Conservation (phyloP, 2,113 vertebrate species). For the Python bivittatus region DNA sequence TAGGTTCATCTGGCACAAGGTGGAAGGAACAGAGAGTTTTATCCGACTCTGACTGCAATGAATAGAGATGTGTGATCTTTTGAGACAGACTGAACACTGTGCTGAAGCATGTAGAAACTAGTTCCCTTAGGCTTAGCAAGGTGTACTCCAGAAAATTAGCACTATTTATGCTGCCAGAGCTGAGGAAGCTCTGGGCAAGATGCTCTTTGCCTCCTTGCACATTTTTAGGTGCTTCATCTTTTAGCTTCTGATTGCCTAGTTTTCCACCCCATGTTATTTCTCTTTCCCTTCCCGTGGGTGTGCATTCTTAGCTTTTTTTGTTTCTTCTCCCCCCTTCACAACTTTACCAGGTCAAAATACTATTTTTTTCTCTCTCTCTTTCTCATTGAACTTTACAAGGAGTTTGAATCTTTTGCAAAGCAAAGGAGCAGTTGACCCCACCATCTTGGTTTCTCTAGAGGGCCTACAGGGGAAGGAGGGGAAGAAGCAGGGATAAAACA, state of each 20-base stretch:
- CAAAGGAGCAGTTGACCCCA: too few relatives aligned
- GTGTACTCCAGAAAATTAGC: neutral
- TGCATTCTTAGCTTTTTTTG: too few relatives aligned
- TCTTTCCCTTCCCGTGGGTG: neutral
- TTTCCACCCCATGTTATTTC: neutral
- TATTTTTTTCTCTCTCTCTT: too few relatives aligned
- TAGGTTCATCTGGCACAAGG: conserved; percentile 27
- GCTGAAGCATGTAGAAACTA: neutral
- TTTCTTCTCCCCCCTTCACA: too few relatives aligned
- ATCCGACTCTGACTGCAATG: neutral
- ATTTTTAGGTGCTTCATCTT: neutral
- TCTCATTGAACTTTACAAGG: too few relatives aligned
- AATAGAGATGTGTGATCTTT: neutral
- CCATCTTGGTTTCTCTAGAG: too few relatives aligned
- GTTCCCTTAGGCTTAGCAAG: neutral
- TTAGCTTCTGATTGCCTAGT: neutral
- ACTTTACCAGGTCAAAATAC: too few relatives aligned
- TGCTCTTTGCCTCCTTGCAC: neutral
- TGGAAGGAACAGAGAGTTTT: neutral
- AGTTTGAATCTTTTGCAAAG: too few relatives aligned
- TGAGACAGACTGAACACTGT: rapidly evolving
- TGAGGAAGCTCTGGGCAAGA: neutral
- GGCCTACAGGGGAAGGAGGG: too few relatives aligned
- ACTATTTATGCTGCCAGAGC: neutral
- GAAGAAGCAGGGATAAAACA: too few relatives aligned